These are phyloP conservation scores for Aradus depressus DNA, from an alignment of 2,888 invertebrate species.

Conservation along the genomic window DNA sequence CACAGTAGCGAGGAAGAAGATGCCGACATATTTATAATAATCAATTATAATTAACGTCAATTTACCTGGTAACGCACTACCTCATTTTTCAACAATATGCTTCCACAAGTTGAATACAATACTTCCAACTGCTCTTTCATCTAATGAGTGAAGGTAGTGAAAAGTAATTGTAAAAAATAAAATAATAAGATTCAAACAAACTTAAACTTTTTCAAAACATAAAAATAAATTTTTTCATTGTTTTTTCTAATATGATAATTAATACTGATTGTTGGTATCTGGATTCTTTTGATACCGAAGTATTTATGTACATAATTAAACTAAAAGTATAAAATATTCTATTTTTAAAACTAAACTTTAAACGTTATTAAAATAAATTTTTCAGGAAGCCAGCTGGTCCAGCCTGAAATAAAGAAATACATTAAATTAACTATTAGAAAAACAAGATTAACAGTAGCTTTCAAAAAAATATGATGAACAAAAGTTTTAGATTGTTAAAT, in stretches of 20 bases:
- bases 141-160: conserved; percentile 11
- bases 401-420: conserved; percentile 46
- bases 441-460: conserved; percentile 29
- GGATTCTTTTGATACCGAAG: conserved; percentile 1
- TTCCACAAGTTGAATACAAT: not conserved
- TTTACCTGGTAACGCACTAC: too few species aligned
- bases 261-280: conserved; percentile 18
- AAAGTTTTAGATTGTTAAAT: conserved; percentile 8
- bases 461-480: conserved; percentile 29
- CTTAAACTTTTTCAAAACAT: not conserved
- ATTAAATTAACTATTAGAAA: conserved; percentile 24
- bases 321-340: conserved; percentile 13
- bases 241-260: conserved; percentile 8
- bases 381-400: conserved; percentile 89
- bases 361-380: conserved; percentile 74
- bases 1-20: too few species aligned
- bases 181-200: conserved; percentile 8
- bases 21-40: too few species aligned
- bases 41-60: too few species aligned
- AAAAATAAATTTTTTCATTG: not conserved
- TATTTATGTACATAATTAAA: conserved; percentile 14
- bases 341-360: conserved; percentile 35
- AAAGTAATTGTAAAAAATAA: conserved; percentile 9
- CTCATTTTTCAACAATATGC: too few species aligned
- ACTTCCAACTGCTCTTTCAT: conserved; percentile 12